Base-by-base conservation (phyloP, 1,140 invertebrate species). In the Cataglyphis hispanica region DNA sequence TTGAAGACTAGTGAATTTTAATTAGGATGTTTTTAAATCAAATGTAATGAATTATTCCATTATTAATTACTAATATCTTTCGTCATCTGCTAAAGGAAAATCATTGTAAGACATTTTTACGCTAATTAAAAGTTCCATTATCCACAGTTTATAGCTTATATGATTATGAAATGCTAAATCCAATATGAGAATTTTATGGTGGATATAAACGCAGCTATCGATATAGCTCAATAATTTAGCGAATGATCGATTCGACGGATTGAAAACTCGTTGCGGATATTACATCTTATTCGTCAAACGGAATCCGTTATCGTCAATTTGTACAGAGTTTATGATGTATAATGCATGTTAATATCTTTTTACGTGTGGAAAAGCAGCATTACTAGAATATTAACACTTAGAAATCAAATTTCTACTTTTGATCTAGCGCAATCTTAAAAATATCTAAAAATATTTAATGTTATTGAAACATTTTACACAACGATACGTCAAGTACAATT, bases 231-330 rank as follows among this genome's bases (percentile, higher is more conserved):
- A 58, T 50, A 37, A n/a, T 83, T 86, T 64, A 46, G n/a, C 43
- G 1, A 66, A 34, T 61, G 22, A 6, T 43, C 40, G 13, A 46
- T 70, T 80, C 4, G 19, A 40, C 34, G 40, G 8, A 69, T 70
- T 31, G 43, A 66, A 80, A 78, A 53, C 37, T 80, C 67, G 10
- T 1, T 34, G 6, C 27, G 13, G 16, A 77, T 77, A 50, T 4
- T 60, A 27, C 19, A 8, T 64, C 11, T 40, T 50, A 13, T 16
- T 77, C n/a, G 1, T 22, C 19, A 43, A 64, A 46, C 8, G 11
- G 10, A 22, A 46, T 10, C 16, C 43, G 25, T 63, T 77, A 76
- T 43, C 63, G 25, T 27, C 7, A 77, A 11, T 63, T 77, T 5
- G 16, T 31, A n/a, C 16, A 10, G 16, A 27, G 13, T 75, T 75